phyloP scores from a whole-genome alignment of 2,797 vertebrate genomes.

The Oophaga sylvatica region DNA sequence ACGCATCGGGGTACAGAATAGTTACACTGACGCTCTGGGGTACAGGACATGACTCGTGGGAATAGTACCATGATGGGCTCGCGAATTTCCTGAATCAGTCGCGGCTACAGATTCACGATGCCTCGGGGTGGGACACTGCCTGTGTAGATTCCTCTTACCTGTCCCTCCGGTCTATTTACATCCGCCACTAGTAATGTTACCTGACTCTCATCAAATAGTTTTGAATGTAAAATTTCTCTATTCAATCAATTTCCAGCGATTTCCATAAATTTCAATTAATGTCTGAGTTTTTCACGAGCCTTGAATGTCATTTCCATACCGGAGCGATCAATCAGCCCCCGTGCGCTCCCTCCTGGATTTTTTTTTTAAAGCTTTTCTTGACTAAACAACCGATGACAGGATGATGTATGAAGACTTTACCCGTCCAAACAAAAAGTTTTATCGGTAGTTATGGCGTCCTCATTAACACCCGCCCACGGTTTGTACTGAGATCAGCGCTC shows the following conservation, averaged over 20 bases:
- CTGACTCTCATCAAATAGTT: too few relatives aligned
- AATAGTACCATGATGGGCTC: too few relatives aligned
- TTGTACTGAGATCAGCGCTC: background rate
- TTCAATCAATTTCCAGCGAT: constrained; percentile 44
- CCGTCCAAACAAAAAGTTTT: constrained; percentile 24
- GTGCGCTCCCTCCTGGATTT: background rate
- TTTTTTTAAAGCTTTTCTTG: background rate
- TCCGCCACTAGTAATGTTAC: too few relatives aligned
- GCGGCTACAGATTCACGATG: too few relatives aligned
- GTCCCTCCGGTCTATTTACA: too few relatives aligned
- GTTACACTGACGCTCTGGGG: too few relatives aligned
- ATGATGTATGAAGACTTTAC: constrained; percentile 28
- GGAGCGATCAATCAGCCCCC: constrained; percentile 38
- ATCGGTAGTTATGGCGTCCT: constrained; percentile 1
- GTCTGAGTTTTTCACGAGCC: constrained; percentile 13
- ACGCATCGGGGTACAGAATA: too few relatives aligned
- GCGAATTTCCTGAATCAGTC: too few relatives aligned
- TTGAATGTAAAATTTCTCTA: constrained; percentile 50
- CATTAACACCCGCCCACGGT: background rate
- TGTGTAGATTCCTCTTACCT: too few relatives aligned
- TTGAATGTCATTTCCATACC: constrained; percentile 34
- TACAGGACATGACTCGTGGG: too few relatives aligned
- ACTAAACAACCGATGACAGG: constrained; percentile 14
- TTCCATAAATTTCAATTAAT: constrained; percentile 60
- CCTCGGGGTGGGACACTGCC: too few relatives aligned